A percentile compares a stretch with the other conserved stretches of the same genome.
Conservation (phyloP, 2,888 invertebrate genomes). For the Chirona hameri region DNA sequence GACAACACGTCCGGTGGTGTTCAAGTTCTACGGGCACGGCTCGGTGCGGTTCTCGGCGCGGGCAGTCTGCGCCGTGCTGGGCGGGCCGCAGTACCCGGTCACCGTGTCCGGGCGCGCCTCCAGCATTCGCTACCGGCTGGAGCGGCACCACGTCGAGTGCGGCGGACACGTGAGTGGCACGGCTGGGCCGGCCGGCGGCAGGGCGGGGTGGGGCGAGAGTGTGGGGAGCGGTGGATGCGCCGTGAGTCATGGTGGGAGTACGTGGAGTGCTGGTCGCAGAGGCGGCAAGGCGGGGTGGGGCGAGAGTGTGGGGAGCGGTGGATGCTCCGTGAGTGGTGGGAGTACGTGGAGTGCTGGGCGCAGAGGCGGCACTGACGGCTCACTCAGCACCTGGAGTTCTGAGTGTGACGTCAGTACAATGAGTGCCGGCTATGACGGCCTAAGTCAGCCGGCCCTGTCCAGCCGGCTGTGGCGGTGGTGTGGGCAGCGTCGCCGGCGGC, state of each 20-base stretch:
- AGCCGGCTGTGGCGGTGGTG: no score
- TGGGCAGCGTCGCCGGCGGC: no score
- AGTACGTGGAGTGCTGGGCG: neutral
- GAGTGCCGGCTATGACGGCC: no score
- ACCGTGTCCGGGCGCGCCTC: neutral
- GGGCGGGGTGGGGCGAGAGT: neutral
- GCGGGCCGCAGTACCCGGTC: slow-evolving; percentile 1
- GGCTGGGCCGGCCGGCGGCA: neutral
- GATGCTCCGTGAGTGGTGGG: neutral
- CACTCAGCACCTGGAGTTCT: no score
- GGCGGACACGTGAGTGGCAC: slow-evolving; percentile 3
- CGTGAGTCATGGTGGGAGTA: neutral
- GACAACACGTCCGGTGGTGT: slow-evolving; percentile 27
- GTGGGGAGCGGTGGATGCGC: neutral
- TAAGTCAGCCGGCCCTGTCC: no score
- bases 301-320: neutral
- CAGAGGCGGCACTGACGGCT: no score
- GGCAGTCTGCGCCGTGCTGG: neutral
- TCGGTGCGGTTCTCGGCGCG: neutral
- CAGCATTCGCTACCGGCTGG: slow-evolving; percentile 12
- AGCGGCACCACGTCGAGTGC: neutral
- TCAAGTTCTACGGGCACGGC: slow-evolving; percentile 26
- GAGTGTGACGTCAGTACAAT: no score
- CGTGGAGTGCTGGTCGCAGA: no score
- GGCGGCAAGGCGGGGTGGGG: neutral